Evolutionary conservation across 2,888 invertebrate species (phyloP).

Genomic region (Eucera pruinosa): DNA sequence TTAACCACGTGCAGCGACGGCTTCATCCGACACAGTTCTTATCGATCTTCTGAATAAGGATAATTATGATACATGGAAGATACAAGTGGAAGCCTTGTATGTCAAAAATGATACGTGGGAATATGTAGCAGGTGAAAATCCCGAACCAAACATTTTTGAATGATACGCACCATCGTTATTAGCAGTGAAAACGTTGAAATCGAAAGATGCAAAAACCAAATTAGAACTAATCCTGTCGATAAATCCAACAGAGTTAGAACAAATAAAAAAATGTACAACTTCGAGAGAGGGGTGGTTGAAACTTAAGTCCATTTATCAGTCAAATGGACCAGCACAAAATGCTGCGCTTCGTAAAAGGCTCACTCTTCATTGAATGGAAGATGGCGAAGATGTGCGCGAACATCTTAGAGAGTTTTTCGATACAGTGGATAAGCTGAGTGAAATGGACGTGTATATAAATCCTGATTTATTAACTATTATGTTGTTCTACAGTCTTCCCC

Average conservation of each 20-base stretch:
- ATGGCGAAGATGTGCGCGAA: neutral
- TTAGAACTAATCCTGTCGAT: too few species aligned
- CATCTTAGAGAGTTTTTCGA: neutral
- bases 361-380: neutral
- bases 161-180: neutral
- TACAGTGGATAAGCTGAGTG: neutral
- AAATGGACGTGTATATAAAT: neutral
- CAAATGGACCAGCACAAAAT: neutral
- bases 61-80: neutral
- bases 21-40: too few species aligned
- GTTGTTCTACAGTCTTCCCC: neutral
- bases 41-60: neutral
- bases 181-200: neutral
- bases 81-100: neutral
- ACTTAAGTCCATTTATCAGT: neutral
- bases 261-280: neutral
- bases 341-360: neutral
- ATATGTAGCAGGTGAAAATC: neutral
- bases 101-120: too few species aligned
- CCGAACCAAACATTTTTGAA: neutral
- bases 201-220: neutral
- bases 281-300: neutral
- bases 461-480: neutral
- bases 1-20: too few species aligned
- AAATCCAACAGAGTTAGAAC: neutral